Evolutionary conservation across 1,140 invertebrate species (phyloP).

Genomic region (Paraescarpia echinospica): DNA sequence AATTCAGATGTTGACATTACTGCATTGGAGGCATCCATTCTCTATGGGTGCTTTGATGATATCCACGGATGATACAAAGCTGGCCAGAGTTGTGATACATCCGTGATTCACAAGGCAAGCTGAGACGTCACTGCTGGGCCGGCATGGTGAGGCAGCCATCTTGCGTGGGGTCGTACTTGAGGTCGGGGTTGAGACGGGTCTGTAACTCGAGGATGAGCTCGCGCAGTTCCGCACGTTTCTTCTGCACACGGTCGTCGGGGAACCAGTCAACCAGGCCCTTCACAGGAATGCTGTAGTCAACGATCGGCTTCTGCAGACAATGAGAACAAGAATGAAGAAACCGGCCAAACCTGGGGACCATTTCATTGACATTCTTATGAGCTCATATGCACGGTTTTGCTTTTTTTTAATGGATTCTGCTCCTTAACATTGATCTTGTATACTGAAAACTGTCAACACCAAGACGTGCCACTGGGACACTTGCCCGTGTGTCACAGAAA

Average conservation of each 20-base stretch:
- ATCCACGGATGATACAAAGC: too few species aligned
- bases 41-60: neutral
- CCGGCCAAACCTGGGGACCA: too few species aligned
- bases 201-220: conserved; percentile 55
- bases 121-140: neutral
- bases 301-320: conserved; percentile 10
- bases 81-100: too few species aligned
- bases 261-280: conserved; percentile 55
- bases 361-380: neutral
- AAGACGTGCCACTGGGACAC: too few species aligned
- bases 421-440: too few species aligned
- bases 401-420: too few species aligned
- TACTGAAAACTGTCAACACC: too few species aligned
- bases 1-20: neutral
- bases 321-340: neutral
- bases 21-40: neutral
- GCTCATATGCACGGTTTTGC: too few species aligned
- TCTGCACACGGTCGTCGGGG: conserved; percentile 46
- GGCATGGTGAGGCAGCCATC: conserved; percentile 22
- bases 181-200: conserved; percentile 40
- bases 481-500: too few species aligned
- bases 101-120: too few species aligned
- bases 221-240: conserved; percentile 54
- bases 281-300: conserved; percentile 12
- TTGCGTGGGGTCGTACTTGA: conserved; percentile 25